phyloP scores from a whole-genome alignment of 2,888 invertebrate species.

The Drosophila paracracens region DNA sequence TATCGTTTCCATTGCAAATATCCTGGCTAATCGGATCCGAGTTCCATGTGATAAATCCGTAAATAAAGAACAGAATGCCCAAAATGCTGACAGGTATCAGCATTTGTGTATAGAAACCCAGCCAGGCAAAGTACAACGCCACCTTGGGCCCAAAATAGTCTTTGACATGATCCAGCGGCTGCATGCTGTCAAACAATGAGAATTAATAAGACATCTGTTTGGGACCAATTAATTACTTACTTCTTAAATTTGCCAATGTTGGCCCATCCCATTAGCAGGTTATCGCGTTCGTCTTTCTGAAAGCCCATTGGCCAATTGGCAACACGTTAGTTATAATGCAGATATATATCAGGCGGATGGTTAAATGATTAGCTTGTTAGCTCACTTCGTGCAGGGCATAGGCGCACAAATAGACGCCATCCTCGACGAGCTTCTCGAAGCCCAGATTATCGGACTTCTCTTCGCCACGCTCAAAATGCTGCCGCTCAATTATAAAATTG shows the following conservation, averaged over 20 bases:
- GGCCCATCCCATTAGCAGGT: slow-evolving; percentile 89
- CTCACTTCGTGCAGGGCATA: slow-evolving; percentile 92
- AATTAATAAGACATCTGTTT: not conserved
- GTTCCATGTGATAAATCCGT: slow-evolving; percentile 86
- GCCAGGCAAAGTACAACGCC: slow-evolving; percentile 93
- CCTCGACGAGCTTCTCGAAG: slow-evolving; percentile 88
- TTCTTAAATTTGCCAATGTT: slow-evolving; percentile 89
- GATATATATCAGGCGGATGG: not conserved
- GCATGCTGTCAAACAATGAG: slow-evolving; percentile 82
- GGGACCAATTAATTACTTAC: slow-evolving; percentile 76
- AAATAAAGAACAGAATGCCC: slow-evolving; percentile 89
- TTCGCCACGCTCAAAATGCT: slow-evolving; percentile 87
- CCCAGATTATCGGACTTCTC: slow-evolving; percentile 86
- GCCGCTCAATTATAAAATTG: slow-evolving; percentile 91
- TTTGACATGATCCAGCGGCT: slow-evolving; percentile 91
- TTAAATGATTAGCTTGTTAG: slow-evolving; percentile 27
- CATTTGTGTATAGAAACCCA: slow-evolving; percentile 94
- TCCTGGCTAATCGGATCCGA: slow-evolving; percentile 86
- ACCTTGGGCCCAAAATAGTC: slow-evolving; percentile 92
- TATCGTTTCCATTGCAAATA: slow-evolving; percentile 86
- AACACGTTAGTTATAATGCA: not conserved
- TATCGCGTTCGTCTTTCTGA: slow-evolving; percentile 36
- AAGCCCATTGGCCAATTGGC: not conserved
- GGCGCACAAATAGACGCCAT: slow-evolving; percentile 89
- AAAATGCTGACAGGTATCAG: slow-evolving; percentile 90